Conservation (phyloP, 2,113 vertebrate genomes). For the Lampris megalopsis region DNA sequence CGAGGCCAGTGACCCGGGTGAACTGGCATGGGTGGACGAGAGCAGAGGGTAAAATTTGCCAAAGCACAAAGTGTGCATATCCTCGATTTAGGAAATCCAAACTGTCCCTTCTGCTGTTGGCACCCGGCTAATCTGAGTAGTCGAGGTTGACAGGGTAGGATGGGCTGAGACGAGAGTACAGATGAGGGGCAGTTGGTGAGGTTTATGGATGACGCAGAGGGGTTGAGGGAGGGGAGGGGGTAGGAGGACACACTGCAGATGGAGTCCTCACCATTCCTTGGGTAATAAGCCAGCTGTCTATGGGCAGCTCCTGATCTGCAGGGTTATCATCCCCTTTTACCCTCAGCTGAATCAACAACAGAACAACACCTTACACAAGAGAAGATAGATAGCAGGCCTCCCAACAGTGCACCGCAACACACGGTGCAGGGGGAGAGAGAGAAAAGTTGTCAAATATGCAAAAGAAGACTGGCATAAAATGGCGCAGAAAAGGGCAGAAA, state of each 20-base stretch:
- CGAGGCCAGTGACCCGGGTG: conserved; percentile 1
- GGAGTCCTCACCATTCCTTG: conserved; percentile 99
- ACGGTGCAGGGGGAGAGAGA: conserved; percentile 82
- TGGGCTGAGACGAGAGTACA: conserved; percentile 21
- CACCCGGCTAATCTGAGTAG: conserved; percentile 14
- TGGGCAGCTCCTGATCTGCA: conserved; percentile 93
- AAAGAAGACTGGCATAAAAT: conserved; percentile 23
- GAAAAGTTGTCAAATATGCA: conserved; percentile 77
- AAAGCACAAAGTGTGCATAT: neutral
- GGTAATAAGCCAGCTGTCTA: conserved; percentile 99
- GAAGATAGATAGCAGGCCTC: conserved; percentile 81
- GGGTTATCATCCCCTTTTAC: conserved; percentile 89
- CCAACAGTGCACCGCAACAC: conserved; percentile 63
- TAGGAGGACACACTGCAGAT: conserved; percentile 79
- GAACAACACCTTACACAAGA: conserved; percentile 83
- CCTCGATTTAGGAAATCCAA: neutral
- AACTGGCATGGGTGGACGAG: neutral
- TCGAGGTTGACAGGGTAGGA: conserved; percentile 29
- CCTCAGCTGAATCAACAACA: conserved; percentile 93
- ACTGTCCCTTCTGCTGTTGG: conserved; percentile 58
- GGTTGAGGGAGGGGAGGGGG: conserved; percentile 30
- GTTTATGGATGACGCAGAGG: conserved; percentile 45
- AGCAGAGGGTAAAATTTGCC: neutral
- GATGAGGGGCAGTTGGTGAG: conserved; percentile 45
- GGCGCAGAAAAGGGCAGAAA: conserved; percentile 7